Conservation (phyloP, 2,888 invertebrate species). For the Nowickia ferox region DNA sequence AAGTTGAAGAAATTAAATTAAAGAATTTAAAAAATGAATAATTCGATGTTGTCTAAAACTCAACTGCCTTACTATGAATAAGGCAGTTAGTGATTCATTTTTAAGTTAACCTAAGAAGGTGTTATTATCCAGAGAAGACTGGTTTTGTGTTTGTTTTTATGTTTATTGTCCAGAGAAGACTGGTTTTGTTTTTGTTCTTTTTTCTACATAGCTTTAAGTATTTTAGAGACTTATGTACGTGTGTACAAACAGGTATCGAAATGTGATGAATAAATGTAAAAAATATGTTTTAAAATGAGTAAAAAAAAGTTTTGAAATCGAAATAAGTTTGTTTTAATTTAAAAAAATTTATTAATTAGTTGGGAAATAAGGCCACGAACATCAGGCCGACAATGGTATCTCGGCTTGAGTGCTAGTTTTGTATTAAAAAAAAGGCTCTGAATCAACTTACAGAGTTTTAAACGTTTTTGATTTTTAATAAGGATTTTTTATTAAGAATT, state of each 20-base stretch:
- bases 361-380: too few species aligned
- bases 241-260: slow-evolving; percentile 5
- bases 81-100: background rate
- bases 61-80: too few species aligned
- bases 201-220: slow-evolving; percentile 18
- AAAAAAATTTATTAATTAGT: background rate
- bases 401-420: too few species aligned
- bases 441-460: background rate
- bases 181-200: too few species aligned
- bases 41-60: too few species aligned
- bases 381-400: too few species aligned
- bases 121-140: too few species aligned
- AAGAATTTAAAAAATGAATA: too few species aligned
- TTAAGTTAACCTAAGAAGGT: too few species aligned
- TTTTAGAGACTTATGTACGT: slow-evolving; percentile 19
- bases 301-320: background rate
- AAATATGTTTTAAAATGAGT: slow-evolving; percentile 4
- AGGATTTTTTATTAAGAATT: slow-evolving; percentile 4
- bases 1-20: too few species aligned
- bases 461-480: background rate
- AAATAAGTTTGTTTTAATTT: slow-evolving; percentile 2
- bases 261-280: slow-evolving; percentile 12
- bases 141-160: too few species aligned
- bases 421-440: background rate
- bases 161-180: too few species aligned